Percentiles rank a stretch among this genome's conserved stretches.
These are phyloP conservation scores for Andrena chrysosceles DNA, from an alignment of 2,888 invertebrate genomes.

Conservation along the genomic window DNA sequence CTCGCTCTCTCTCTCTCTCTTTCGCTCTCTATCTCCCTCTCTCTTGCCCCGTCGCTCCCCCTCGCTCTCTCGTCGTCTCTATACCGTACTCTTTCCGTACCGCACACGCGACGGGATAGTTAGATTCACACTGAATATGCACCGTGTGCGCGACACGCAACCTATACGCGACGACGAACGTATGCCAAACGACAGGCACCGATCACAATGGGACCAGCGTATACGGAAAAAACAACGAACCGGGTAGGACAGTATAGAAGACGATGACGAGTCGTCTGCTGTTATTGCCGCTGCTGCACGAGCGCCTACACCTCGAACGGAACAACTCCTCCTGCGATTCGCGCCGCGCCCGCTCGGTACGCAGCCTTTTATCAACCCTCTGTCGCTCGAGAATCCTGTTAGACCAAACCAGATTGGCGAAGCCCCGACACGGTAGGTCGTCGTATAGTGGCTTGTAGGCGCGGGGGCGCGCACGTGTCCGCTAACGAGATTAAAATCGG, in stretches of 20 bases:
- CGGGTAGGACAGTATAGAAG: constrained; percentile 49
- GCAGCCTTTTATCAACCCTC: constrained; percentile 87
- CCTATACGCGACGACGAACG: constrained; percentile 40
- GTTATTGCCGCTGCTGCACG: constrained; percentile 65
- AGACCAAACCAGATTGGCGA: constrained; percentile 92
- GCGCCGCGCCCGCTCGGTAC: constrained; percentile 79
- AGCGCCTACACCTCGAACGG: constrained; percentile 71
- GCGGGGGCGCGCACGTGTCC: constrained; percentile 87
- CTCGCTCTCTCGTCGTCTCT: constrained; percentile 33
- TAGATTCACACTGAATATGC: constrained; percentile 54
- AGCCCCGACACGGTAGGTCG: constrained; percentile 78
- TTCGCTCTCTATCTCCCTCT: constrained; percentile 29
- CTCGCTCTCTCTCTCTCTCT: constrained; percentile 29
- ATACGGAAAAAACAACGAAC: constrained; percentile 49
- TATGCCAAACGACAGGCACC: constrained; percentile 49
- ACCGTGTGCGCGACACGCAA: constrained; percentile 53
- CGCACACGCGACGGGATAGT: constrained; percentile 56
- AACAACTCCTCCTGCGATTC: constrained; percentile 76
- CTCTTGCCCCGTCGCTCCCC: constrained; percentile 27
- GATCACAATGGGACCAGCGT: constrained; percentile 50
- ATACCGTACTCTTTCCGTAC: constrained; percentile 47
- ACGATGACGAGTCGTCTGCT: constrained; percentile 64
- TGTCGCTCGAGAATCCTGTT: constrained; percentile 88
- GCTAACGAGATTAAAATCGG: constrained; percentile 89
- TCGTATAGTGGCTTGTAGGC: constrained; percentile 65